These are phyloP conservation scores for Eretmochelys imbricata DNA, from an alignment of 2,113 vertebrate species.

Conservation along the genomic window DNA sequence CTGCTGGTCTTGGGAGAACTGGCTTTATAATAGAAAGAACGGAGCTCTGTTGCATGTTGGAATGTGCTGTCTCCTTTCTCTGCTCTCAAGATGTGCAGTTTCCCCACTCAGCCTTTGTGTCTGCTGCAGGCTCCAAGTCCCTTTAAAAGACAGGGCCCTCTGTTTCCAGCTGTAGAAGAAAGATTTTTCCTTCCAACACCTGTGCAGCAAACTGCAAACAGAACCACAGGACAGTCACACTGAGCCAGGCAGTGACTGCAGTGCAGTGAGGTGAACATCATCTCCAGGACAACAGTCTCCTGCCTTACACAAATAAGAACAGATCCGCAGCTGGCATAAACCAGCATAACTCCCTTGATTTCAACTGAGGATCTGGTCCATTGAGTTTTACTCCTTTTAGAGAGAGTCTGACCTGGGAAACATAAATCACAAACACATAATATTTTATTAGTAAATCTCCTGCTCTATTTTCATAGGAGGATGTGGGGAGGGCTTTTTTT, in stretches of 20 bases:
- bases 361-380: background rate
- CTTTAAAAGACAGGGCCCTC: background rate
- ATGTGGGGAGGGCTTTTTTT: background rate
- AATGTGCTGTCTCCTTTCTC: fast-evolving
- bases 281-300: conserved; percentile 28
- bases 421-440: background rate
- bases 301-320: background rate
- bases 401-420: background rate
- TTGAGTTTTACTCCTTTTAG: background rate
- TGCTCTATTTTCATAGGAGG: background rate
- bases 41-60: fast-evolving
- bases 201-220: background rate
- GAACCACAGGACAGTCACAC: background rate
- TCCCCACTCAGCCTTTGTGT: background rate
- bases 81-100: background rate
- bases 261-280: background rate
- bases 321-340: background rate
- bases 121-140: background rate
- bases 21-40: background rate
- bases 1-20: background rate
- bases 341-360: background rate
- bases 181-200: background rate
- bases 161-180: background rate
- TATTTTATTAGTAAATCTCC: background rate
- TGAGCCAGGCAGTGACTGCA: background rate